Conservation (phyloP, 2,888 invertebrate species). For the Thera britannica region DNA sequence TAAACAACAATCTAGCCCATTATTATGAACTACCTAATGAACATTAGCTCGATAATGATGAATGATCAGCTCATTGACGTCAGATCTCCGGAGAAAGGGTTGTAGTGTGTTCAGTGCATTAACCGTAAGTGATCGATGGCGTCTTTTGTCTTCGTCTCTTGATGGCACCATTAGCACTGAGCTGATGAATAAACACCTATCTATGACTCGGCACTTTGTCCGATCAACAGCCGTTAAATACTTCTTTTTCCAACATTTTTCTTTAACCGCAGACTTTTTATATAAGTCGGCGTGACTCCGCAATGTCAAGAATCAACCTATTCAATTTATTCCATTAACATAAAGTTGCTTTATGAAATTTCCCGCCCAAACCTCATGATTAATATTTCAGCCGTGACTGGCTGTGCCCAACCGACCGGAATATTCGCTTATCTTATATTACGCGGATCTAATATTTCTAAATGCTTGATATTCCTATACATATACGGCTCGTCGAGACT, state of each 20-base stretch:
- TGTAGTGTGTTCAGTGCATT: slow-evolving; percentile 66
- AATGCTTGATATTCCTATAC: slow-evolving; percentile 10
- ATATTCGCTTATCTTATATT: slow-evolving; percentile 55
- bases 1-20: slow-evolving; percentile 25
- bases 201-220: slow-evolving; percentile 14
- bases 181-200: slow-evolving; percentile 30
- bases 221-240: slow-evolving; percentile 10
- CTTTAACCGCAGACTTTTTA: not conserved
- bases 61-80: slow-evolving; percentile 55
- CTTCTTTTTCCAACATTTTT: slow-evolving; percentile 1
- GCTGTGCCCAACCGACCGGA: slow-evolving; percentile 57
- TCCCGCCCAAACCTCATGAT: slow-evolving; percentile 67
- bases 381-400: slow-evolving; percentile 74
- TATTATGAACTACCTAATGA: slow-evolving; percentile 37
- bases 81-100: slow-evolving; percentile 66
- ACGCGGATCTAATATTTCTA: slow-evolving; percentile 14
- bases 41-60: slow-evolving; percentile 47
- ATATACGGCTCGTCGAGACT: not conserved
- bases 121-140: slow-evolving; percentile 76
- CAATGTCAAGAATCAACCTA: slow-evolving; percentile 59
- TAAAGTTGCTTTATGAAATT: slow-evolving; percentile 72
- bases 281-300: slow-evolving; percentile 54
- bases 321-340: slow-evolving; percentile 73
- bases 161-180: slow-evolving; percentile 62
- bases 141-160: slow-evolving; percentile 56